Evolutionary conservation across 1,140 invertebrate species (phyloP).

Genomic region (Brachionus angularis): DNA sequence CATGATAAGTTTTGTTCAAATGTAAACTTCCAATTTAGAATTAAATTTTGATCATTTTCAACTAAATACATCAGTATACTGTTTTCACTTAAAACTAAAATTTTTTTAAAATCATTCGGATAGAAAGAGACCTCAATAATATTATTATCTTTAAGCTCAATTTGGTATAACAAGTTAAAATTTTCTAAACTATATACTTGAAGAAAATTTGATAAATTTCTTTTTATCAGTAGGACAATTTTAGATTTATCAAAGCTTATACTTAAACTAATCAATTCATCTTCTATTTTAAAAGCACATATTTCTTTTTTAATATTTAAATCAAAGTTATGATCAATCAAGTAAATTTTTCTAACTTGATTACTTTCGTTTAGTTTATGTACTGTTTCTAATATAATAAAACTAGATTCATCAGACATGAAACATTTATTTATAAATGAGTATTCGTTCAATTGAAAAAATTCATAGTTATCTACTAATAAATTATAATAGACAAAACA

Average conservation of each 20-base stretch:
- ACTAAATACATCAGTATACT: neutral
- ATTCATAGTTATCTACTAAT: slow-evolving; percentile 9
- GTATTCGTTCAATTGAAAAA: neutral
- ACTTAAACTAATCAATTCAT: neutral
- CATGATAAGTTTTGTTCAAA: neutral
- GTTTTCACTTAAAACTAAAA: neutral
- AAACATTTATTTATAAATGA: neutral
- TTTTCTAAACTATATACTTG: neutral
- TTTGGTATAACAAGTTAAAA: neutral
- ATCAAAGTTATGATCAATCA: slow-evolving; percentile 18
- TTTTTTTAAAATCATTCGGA: slow-evolving; percentile 6
- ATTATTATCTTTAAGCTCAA: neutral
- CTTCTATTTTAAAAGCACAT: neutral
- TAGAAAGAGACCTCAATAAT: neutral
- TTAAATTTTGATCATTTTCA: neutral
- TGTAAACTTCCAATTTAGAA: neutral
- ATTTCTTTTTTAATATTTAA: neutral
- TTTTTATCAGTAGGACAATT: neutral
- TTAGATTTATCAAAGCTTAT: neutral
- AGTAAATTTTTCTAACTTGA: neutral
- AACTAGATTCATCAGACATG: neutral
- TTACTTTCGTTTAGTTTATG: too few relatives aligned
- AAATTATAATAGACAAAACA: slow-evolving; percentile 19
- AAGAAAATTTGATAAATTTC: neutral
- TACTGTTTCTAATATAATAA: neutral